Evolutionary conservation across 2,888 invertebrate species (phyloP).

Genomic region (Nasonia oneida): DNA sequence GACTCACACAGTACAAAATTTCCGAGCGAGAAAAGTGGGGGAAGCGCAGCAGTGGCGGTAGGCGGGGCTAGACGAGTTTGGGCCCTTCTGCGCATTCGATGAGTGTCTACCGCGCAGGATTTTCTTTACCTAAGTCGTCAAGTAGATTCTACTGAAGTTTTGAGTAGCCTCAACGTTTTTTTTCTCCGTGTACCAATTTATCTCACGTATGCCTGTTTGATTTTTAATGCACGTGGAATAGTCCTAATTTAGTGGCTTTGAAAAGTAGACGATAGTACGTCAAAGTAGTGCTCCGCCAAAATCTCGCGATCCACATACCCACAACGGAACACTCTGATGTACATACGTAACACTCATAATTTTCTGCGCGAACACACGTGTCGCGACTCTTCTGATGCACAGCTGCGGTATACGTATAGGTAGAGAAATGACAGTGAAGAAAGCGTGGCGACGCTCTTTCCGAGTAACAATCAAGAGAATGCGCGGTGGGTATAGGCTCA

Average conservation of each 20-base stretch:
- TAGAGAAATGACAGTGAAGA: constrained; percentile 74
- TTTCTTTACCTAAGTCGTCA: too few relatives aligned
- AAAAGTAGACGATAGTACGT: neutral
- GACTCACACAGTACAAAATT: too few relatives aligned
- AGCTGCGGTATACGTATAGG: neutral
- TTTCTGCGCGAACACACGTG: constrained; percentile 29
- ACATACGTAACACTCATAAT: constrained; percentile 28
- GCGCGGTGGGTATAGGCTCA: neutral
- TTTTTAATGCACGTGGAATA: neutral
- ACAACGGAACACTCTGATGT: neutral
- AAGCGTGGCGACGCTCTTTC: constrained; percentile 73
- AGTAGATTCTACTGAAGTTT: too few relatives aligned
- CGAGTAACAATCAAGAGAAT: constrained; percentile 57
- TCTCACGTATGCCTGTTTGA: too few relatives aligned
- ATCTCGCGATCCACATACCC: neutral
- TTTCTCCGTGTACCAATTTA: too few relatives aligned
- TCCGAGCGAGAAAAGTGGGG: too few relatives aligned
- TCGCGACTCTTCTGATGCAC: neutral
- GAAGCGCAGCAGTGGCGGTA: too few relatives aligned
- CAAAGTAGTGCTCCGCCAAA: neutral
- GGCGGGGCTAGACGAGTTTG: too few relatives aligned
- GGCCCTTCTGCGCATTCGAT: too few relatives aligned
- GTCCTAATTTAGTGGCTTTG: neutral
- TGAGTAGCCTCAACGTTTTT: too few relatives aligned
- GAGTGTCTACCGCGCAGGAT: too few relatives aligned